Evolutionary conservation across 1,140 invertebrate genomes (phyloP), one percentile per base, ranked within the genome.

Genomic region (Drosophila nikananu): DNA sequence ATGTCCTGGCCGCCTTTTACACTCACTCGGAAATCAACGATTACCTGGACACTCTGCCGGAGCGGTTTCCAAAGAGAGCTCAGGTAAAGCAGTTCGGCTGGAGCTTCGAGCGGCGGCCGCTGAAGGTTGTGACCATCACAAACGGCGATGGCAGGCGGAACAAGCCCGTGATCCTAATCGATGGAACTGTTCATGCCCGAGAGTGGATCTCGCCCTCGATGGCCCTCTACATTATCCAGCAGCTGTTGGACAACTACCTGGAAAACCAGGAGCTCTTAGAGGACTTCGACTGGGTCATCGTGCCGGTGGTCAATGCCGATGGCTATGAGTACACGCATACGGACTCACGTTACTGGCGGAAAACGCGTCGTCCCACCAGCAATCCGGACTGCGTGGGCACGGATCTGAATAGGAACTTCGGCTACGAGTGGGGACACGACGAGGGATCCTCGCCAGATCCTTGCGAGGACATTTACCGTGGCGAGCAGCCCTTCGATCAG

Each of bases 171-270:
- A 94, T 95, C 55, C 84, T 95, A 3, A 93, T 95, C 10, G 94
- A 95, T 74, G 94, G 94, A 19, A 93, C 93, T n/a, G 93, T 95
- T 5, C 96, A 97, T 92, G 95, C 96, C 0, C 92, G 96, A 55
- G 96, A 97, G 93, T 97, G 96, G 96, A 95, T 96, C 27, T 94
- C 95, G 0, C 94, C 95, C 3, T 95, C 95, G 0, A 94, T 95
- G 0, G 95, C 94, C 17, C 78, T 95, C 2, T 96, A 95, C 89
- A 94, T 96, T 23, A 95, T 96, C 9, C 83, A 95, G 59, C 93
- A 95, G 84, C 84, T 96, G 12, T 93, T 95, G 4, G 94, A 95
- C 7, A 93, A 95, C 41, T 80, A 94, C 77, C 93, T 64, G 17
- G 93, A 94, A 6, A 86, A 93, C 42, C 54, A 78, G 15, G 64